These are phyloP conservation scores for Hirtodrosophila histrioides DNA, from an alignment of 2,888 invertebrate species.

Conservation along the genomic window DNA sequence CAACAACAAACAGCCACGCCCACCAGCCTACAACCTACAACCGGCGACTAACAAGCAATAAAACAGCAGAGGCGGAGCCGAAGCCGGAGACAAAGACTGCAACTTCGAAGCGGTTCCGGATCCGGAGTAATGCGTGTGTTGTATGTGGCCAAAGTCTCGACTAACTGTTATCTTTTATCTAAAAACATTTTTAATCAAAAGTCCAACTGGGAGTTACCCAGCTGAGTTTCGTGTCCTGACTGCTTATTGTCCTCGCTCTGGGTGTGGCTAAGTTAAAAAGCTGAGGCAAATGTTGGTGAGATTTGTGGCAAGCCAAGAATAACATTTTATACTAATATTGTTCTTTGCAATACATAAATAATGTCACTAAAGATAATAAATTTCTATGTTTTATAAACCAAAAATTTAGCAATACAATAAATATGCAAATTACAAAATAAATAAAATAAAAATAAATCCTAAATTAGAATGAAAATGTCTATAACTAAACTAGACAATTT, in stretches of 20 bases:
- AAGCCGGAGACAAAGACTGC: slow-evolving; percentile 12
- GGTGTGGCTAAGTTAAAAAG: slow-evolving; percentile 30
- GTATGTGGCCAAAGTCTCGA: slow-evolving; percentile 20
- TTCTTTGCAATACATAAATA: too few relatives aligned
- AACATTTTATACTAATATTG: too few relatives aligned
- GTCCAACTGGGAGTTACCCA: slow-evolving; percentile 24
- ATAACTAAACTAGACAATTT: too few relatives aligned
- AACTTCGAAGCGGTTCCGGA: slow-evolving; percentile 12
- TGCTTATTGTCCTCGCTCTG: slow-evolving; percentile 11
- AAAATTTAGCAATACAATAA: too few relatives aligned
- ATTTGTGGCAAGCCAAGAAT: too few relatives aligned
- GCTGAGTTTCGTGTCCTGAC: background rate
- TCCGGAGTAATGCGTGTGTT: background rate
- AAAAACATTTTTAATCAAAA: slow-evolving; percentile 73
- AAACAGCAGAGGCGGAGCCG: slow-evolving; percentile 33
- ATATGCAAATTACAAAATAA: too few relatives aligned
- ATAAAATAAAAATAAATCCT: too few relatives aligned
- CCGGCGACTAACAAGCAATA: slow-evolving; percentile 46
- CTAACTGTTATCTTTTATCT: slow-evolving; percentile 58
- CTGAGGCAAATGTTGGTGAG: background rate
- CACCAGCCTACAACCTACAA: slow-evolving; percentile 21
- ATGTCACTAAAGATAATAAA: too few relatives aligned
- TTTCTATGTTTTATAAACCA: too few relatives aligned
- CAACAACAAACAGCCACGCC: slow-evolving; percentile 57
- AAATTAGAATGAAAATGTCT: too few relatives aligned